Conservation (phyloP, 2,888 invertebrate species). For the Bembecia ichneumoniformis region DNA sequence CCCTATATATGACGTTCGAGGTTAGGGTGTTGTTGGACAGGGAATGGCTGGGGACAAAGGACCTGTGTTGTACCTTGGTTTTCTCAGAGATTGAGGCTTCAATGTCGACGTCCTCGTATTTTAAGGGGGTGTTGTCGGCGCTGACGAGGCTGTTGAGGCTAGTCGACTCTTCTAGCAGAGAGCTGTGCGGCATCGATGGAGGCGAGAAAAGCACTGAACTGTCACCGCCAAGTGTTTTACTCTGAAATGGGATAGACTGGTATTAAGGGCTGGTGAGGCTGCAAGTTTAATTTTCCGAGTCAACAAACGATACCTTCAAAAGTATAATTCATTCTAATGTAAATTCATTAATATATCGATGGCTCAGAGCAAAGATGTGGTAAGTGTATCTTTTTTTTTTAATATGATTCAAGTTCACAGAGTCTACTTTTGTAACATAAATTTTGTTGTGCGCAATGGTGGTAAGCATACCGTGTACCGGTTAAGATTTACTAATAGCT, state of each 20-base stretch:
- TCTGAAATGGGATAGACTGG: conserved; percentile 72
- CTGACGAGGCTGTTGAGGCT: conserved; percentile 71
- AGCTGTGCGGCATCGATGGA: conserved; percentile 88
- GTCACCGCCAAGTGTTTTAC: conserved; percentile 86
- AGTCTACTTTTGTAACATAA: no score
- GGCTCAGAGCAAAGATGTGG: no score
- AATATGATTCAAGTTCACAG: no score
- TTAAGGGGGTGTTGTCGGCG: conserved; percentile 55
- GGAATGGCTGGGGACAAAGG: conserved; percentile 59
- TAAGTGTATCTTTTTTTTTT: no score
- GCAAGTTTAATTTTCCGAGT: no score
- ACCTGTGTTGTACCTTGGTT: conserved; percentile 71
- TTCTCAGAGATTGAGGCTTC: conserved; percentile 51
- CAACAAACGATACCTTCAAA: no score
- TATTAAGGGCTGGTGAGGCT: no score
- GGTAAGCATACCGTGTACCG: no score
- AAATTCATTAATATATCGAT: no score
- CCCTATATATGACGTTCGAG: conserved; percentile 22
- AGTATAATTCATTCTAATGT: background rate
- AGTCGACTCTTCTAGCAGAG: conserved; percentile 77
- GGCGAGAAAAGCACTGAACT: conserved; percentile 88
- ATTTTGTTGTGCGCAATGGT: no score
- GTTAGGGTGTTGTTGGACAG: conserved; percentile 35
- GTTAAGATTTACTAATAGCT: no score
- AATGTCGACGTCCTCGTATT: conserved; percentile 49